Percentiles rank a stretch among this genome's conserved stretches.
These are phyloP conservation scores for Apotomis capreana DNA, from an alignment of 2,888 invertebrate genomes.

Conservation along the genomic window DNA sequence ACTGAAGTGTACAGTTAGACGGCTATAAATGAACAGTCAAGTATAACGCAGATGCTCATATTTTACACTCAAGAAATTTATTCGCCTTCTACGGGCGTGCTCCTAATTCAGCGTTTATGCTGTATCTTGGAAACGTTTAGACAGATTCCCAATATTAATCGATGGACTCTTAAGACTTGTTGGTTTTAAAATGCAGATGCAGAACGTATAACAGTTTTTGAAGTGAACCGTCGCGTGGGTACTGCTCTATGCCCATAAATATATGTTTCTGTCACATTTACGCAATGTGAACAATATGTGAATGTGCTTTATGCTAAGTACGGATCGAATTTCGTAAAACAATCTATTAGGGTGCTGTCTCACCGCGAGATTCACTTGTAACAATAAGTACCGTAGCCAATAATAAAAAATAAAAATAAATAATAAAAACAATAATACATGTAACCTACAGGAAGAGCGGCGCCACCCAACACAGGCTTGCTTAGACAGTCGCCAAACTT, in stretches of 20 bases:
- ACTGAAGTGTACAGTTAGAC: background rate
- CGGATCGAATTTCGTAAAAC: no score
- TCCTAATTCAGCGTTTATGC: constrained; percentile 20
- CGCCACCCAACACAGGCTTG: no score
- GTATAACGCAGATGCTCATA: background rate
- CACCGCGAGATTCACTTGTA: no score
- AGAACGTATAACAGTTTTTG: constrained; percentile 26
- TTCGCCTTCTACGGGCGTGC: constrained; percentile 10
- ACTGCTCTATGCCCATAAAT: constrained; percentile 27
- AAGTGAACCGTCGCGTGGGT: constrained; percentile 30
- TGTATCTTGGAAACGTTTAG: background rate
- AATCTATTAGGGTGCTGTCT: no score
- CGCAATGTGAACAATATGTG: constrained; percentile 16
- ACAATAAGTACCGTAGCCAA: no score
- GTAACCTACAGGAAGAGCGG: no score
- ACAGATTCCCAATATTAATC: background rate
- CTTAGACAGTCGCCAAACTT: no score
- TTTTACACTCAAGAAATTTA: background rate
- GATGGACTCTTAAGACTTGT: background rate
- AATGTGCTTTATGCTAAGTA: background rate
- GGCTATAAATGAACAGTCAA: background rate
- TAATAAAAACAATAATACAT: no score
- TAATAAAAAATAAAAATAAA: no score
- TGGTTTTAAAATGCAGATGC: constrained; percentile 1
- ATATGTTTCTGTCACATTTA: constrained; percentile 19